These are phyloP conservation scores for Thalassophryne amazonica DNA, from an alignment of 2,797 vertebrate genomes.

Conservation along the genomic window DNA sequence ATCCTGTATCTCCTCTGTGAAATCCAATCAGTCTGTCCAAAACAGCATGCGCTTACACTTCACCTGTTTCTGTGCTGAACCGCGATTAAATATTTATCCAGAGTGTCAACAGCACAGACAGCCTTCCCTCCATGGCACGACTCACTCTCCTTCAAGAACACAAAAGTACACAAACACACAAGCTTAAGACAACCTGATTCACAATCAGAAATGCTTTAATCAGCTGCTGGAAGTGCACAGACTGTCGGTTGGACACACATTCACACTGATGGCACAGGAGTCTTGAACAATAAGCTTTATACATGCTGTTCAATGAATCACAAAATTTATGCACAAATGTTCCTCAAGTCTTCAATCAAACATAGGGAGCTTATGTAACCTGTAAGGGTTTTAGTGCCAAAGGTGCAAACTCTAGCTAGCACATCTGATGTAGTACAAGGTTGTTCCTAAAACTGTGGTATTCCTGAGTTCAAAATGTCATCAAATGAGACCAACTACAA, in stretches of 20 bases:
- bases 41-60: constrained; percentile 57
- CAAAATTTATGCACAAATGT: constrained; percentile 20
- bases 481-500: not conserved
- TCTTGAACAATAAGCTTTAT: not conserved
- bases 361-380: not conserved
- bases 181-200: not conserved
- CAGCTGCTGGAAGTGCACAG: constrained; percentile 14
- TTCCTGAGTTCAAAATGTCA: not conserved
- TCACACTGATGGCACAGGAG: constrained; percentile 5
- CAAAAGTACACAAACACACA: constrained; percentile 19
- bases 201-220: constrained; percentile 24
- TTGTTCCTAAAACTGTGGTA: not conserved
- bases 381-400: not conserved
- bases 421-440: not conserved
- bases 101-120: constrained; percentile 83
- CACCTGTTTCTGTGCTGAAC: constrained; percentile 98
- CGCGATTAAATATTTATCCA: constrained; percentile 92
- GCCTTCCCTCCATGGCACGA: constrained; percentile 66
- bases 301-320: not conserved
- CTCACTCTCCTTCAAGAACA: constrained; percentile 66
- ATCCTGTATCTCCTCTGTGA: constrained; percentile 24
- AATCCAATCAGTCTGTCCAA: constrained; percentile 40
- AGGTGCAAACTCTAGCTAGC: not conserved
- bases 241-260: constrained; percentile 16
- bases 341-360: not conserved